Evolutionary conservation across 1,140 invertebrate species (phyloP), one percentile per base, ranked within the genome.

Genomic region (Paraescarpia echinospica): DNA sequence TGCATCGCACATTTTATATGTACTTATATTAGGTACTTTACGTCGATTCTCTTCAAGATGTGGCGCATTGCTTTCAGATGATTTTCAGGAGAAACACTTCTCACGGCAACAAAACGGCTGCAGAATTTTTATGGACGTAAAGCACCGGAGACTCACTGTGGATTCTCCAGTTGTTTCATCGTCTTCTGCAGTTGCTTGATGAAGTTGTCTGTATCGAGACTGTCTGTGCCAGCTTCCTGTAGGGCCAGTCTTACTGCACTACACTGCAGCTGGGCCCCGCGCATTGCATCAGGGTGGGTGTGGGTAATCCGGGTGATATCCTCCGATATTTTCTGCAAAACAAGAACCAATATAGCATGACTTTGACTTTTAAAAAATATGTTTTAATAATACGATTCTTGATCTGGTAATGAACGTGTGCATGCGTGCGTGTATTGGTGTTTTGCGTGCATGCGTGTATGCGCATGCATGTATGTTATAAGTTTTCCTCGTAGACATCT

Each of bases 281-380:
- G 96, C 88, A 97, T 96, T 48, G 97, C 98, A 89, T 97, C 93
- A 92, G 95, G 95, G 95, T 98, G 96, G 6, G 97, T 96, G 96
- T 98, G 98, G 27, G 98, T 98, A n/a, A 98, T 95, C 93, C 96
- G 93, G 12, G 97, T 97, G 14, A 93, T 90, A 34, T 93, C 92
- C 35, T 93, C 92, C 14, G 89, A 77, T 48, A 91, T 27, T 34
- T 93, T 96, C 22, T 51, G 35, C 91, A 77, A 77, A 77, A 77
- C 9, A 22, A 77, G 59, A 77, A 31, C 59, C 59, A 77, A 31
- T 77, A 2, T 27, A 6, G 41, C 12, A 41, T 41, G 41, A 12
- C 41, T 41, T 41, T 41, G 4, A 41, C 41, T 41, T 41, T 41
- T 41, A 6, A 4, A 41, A 41, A 12, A 41, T 4, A 41, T n/a